Conservation (phyloP, 1,140 invertebrate genomes). For the Daktulosphaira vitifoliae region DNA sequence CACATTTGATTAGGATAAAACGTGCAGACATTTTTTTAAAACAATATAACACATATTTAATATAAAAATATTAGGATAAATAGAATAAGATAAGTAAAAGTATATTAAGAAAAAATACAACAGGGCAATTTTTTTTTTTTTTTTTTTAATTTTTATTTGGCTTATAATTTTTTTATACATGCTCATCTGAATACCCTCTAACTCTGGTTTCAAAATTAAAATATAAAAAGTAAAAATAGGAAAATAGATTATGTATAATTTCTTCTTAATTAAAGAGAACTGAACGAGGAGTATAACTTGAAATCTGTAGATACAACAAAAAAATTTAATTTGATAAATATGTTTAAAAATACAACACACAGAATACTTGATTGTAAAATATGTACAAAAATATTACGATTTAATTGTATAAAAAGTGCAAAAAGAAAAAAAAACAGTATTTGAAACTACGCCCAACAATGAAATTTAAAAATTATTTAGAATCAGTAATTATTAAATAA, state of each 20-base stretch:
- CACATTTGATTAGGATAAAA: no score
- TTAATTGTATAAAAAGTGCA: constrained; percentile 14
- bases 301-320: neutral
- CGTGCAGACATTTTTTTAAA: no score
- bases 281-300: neutral
- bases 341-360: neutral
- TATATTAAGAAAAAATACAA: no score
- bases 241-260: neutral
- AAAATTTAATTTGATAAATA: neutral
- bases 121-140: neutral
- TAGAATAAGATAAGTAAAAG: no score
- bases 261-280: neutral
- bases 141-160: constrained; percentile 12
- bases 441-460: neutral
- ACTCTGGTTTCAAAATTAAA: constrained; percentile 25
- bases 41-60: no score
- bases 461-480: neutral
- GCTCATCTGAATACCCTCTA: constrained; percentile 6
- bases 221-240: constrained; percentile 5
- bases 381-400: constrained; percentile 7
- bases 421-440: constrained; percentile 1
- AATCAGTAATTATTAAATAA: no score
- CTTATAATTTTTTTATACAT: constrained; percentile 3
- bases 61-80: no score
- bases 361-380: neutral